phyloP scores from a whole-genome alignment of 2,797 vertebrate genomes.

The Hoplostethus atlanticus region DNA sequence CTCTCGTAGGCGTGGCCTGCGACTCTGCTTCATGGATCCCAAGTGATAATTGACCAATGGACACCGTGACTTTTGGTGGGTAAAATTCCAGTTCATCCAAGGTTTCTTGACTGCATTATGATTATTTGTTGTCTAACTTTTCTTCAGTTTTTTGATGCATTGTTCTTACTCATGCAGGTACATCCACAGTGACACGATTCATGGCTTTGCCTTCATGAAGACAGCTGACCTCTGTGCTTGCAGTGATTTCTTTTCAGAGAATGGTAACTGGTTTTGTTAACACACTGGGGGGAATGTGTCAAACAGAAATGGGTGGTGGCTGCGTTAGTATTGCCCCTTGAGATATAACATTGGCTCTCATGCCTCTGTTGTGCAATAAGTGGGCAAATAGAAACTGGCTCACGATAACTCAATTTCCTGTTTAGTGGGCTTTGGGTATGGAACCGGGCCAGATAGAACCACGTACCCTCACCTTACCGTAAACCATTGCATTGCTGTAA shows the following conservation, averaged over 20 bases:
- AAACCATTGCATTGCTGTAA: not conserved
- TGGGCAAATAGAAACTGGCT: conserved; percentile 76
- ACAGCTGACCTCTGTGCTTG: not conserved
- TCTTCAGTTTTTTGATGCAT: not conserved
- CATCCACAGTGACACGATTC: not conserved
- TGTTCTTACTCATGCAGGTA: conserved; percentile 28
- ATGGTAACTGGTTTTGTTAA: conserved; percentile 25
- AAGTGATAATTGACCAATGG: not conserved
- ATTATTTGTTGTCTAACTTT: too few relatives aligned
- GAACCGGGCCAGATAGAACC: conserved; percentile 75
- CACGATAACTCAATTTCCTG: conserved; percentile 63
- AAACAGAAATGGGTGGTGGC: too few relatives aligned
- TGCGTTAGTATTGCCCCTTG: conserved; percentile 55
- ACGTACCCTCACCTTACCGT: not conserved
- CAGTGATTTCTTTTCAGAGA: not conserved
- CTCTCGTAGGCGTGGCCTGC: not conserved
- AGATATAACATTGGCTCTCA: conserved; percentile 67
- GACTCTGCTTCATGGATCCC: not conserved
- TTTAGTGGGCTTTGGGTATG: conserved; percentile 70
- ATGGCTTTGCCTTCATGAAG: not conserved
- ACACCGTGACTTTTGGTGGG: not conserved
- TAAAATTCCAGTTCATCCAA: not conserved
- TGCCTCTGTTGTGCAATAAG: conserved; percentile 71
- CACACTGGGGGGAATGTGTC: not conserved
- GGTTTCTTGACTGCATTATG: too few relatives aligned